A percentile compares a stretch with the other conserved stretches of the same genome.
Evolutionary conservation across 2,797 vertebrate species (phyloP).

Genomic region (Emydoidea blandingii): DNA sequence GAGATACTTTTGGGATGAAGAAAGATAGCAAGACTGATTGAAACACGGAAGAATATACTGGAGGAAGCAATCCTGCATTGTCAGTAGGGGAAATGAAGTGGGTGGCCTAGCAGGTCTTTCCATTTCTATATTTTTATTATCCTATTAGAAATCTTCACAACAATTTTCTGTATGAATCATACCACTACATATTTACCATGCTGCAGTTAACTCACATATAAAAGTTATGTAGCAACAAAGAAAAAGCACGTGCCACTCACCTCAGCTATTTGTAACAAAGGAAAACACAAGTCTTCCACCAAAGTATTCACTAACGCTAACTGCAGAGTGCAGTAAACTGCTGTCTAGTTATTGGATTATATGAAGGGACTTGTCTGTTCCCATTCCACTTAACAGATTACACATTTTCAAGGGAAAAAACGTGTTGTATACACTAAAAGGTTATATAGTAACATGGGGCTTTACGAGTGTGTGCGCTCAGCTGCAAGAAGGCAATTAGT

Average conservation of each 20-base stretch:
- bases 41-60: background rate
- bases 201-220: background rate
- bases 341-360: background rate
- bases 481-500: background rate
- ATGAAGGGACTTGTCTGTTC: background rate
- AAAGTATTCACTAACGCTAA: constrained; percentile 2
- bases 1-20: background rate
- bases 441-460: background rate
- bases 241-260: constrained; percentile 11
- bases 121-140: background rate
- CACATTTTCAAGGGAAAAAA: background rate
- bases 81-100: background rate
- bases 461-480: background rate
- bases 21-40: too few species aligned
- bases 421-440: background rate
- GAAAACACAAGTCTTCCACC: background rate
- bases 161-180: background rate
- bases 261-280: constrained; percentile 40
- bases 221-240: background rate
- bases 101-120: background rate
- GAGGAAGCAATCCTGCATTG: background rate
- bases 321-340: background rate
- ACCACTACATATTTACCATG: background rate
- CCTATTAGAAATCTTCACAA: background rate
- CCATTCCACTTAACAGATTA: background rate